A percentile compares a stretch with the other conserved stretches of the same genome.
phyloP scores from a whole-genome alignment of 1,140 invertebrate genomes.

The Oscheius sp. region DNA sequence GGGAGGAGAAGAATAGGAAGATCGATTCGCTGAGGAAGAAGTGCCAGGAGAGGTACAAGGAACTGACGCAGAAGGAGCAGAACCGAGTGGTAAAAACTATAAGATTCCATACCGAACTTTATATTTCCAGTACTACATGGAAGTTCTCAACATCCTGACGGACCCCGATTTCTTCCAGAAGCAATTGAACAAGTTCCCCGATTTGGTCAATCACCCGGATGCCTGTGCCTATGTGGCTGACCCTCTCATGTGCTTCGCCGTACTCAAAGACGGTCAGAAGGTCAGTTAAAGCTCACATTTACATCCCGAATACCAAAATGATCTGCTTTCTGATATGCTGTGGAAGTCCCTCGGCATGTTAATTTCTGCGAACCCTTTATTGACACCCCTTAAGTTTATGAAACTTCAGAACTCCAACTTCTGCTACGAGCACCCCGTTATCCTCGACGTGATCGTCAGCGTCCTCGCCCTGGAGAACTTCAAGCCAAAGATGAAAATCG shows the following conservation, averaged over 20 bases:
- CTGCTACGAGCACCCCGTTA: not conserved
- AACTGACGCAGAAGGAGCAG: not conserved
- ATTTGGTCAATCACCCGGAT: not conserved
- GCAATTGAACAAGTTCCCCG: not conserved
- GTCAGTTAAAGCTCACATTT: no score
- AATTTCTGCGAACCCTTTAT: no score
- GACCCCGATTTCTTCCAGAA: not conserved
- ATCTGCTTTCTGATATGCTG: no score
- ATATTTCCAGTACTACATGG: no score
- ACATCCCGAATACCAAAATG: no score
- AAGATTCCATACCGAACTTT: no score
- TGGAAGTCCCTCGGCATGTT: no score
- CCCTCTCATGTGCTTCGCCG: not conserved
- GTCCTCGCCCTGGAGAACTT: not conserved
- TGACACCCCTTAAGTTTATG: no score
- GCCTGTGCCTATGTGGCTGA: not conserved
- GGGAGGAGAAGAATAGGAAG: no score
- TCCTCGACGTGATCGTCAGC: not conserved
- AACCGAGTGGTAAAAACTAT: not conserved
- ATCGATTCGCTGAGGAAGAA: not conserved
- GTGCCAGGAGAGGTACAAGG: not conserved
- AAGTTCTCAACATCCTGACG: not conserved
- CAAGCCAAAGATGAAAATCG: not conserved
- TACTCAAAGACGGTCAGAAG: not conserved
- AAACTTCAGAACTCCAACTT: not conserved